These are phyloP conservation scores for Clarias batrachus DNA, from an alignment of 2,113 vertebrate species.

Conservation along the genomic window DNA sequence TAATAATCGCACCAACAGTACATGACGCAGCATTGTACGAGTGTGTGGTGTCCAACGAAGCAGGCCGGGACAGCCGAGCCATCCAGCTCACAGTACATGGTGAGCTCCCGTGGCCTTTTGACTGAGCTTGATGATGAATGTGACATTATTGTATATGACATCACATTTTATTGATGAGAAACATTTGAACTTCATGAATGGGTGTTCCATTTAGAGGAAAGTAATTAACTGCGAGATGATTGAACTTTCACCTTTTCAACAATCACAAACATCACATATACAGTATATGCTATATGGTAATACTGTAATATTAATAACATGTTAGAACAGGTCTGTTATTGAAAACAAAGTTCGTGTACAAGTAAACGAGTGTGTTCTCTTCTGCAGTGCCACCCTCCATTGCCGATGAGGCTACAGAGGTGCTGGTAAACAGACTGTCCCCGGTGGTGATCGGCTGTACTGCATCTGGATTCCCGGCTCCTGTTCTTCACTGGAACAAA, in stretches of 20 bases:
- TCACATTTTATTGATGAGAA: not conserved
- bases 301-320: not conserved
- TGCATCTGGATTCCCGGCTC: constrained; percentile 83
- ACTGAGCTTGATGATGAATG: not conserved
- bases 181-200: not conserved
- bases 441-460: constrained; percentile 85
- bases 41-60: constrained; percentile 85
- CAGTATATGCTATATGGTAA: not conserved
- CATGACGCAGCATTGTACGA: constrained; percentile 87
- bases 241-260: not conserved
- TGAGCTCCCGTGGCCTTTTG: constrained; percentile 51
- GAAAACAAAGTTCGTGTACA: not conserved
- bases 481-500: constrained; percentile 87
- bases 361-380: not conserved
- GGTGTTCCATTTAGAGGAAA: not conserved
- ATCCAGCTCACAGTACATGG: constrained; percentile 80
- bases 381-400: constrained; percentile 89
- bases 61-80: constrained; percentile 79
- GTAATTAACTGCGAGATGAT: not conserved
- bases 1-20: constrained; percentile 89
- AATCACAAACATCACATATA: not conserved
- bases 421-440: constrained; percentile 82
- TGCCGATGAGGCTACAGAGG: constrained; percentile 87
- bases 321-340: not conserved
- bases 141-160: not conserved